A percentile compares a stretch with the other conserved stretches of the same genome.
Conservation (phyloP, 2,888 invertebrate species). For the Parnassius mnemosyne region DNA sequence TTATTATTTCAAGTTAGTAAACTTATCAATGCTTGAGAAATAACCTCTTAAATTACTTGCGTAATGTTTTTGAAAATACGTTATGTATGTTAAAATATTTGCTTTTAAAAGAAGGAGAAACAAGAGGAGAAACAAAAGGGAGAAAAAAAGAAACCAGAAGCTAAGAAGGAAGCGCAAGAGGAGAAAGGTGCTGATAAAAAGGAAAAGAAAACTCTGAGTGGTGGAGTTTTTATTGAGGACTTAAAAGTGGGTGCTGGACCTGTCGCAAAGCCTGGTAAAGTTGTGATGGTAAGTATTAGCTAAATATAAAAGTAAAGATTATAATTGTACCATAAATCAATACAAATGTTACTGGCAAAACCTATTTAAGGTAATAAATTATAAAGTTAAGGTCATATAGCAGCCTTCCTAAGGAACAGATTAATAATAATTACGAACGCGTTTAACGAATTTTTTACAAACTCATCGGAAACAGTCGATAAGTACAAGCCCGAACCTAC, state of each 20-base stretch:
- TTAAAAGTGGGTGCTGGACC: constrained; percentile 89
- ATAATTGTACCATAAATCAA: neutral
- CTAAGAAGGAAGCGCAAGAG: constrained; percentile 43
- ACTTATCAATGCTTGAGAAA: too few species aligned
- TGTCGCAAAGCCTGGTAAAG: constrained; percentile 88
- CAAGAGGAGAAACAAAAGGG: constrained; percentile 51
- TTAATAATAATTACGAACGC: too few species aligned
- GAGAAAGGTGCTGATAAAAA: constrained; percentile 50
- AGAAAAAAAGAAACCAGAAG: constrained; percentile 60
- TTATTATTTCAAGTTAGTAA: too few species aligned
- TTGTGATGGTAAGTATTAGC: constrained; percentile 71
- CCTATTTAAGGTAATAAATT: too few species aligned
- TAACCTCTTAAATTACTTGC: too few species aligned
- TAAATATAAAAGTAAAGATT: neutral
- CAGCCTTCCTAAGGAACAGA: too few species aligned
- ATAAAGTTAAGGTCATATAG: too few species aligned
- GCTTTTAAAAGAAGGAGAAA: constrained; percentile 43
- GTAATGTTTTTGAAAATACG: too few species aligned
- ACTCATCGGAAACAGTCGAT: too few species aligned
- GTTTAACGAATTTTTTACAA: too few species aligned
- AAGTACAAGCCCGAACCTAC: too few species aligned
- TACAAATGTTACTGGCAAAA: too few species aligned
- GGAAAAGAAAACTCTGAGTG: constrained; percentile 82
- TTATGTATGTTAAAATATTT: neutral
- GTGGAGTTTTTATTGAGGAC: constrained; percentile 92